These are phyloP conservation scores for Gymnopithys bicolor DNA, from an alignment of 2,797 vertebrate genomes.

Conservation along the genomic window DNA sequence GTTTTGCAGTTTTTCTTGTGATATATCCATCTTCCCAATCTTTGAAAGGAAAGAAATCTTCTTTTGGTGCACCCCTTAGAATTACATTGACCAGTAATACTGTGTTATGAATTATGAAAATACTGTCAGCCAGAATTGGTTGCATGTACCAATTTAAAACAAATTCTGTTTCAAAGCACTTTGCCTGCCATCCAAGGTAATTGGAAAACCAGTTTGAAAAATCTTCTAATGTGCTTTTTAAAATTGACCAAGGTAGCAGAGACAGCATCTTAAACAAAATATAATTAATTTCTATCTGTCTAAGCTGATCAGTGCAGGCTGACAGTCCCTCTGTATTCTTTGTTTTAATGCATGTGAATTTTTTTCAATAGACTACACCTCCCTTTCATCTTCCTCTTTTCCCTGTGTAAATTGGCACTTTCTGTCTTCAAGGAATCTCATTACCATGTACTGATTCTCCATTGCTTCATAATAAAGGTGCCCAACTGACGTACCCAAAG, in stretches of 20 bases:
- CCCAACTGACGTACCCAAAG: slow-evolving; percentile 37
- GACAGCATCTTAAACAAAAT: slow-evolving; percentile 76
- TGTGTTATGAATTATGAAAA: slow-evolving; percentile 72
- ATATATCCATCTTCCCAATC: neutral
- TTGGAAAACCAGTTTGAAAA: slow-evolving; percentile 78
- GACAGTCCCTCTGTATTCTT: slow-evolving; percentile 72
- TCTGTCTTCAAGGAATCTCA: slow-evolving; percentile 76
- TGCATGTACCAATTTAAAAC: slow-evolving; percentile 74
- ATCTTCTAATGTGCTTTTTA: slow-evolving; percentile 73
- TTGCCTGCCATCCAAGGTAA: slow-evolving; percentile 73
- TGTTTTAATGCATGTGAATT: slow-evolving; percentile 65
- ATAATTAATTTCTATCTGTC: slow-evolving; percentile 82
- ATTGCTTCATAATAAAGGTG: slow-evolving; percentile 58
- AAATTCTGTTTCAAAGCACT: slow-evolving; percentile 74
- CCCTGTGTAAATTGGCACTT: slow-evolving; percentile 73
- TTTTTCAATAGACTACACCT: slow-evolving; percentile 57
- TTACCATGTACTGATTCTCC: slow-evolving; percentile 67
- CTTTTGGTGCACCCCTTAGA: slow-evolving; percentile 48
- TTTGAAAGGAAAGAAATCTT: slow-evolving; percentile 38
- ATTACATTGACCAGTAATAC: slow-evolving; percentile 54
- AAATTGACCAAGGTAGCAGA: slow-evolving; percentile 76
- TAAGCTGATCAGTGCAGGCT: slow-evolving; percentile 67
- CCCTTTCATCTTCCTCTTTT: slow-evolving; percentile 71
- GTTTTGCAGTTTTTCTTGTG: slow-evolving; percentile 1
- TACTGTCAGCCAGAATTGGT: slow-evolving; percentile 66